phyloP scores from a whole-genome alignment of 2,113 vertebrate species.

The Hemiprocne comata region DNA sequence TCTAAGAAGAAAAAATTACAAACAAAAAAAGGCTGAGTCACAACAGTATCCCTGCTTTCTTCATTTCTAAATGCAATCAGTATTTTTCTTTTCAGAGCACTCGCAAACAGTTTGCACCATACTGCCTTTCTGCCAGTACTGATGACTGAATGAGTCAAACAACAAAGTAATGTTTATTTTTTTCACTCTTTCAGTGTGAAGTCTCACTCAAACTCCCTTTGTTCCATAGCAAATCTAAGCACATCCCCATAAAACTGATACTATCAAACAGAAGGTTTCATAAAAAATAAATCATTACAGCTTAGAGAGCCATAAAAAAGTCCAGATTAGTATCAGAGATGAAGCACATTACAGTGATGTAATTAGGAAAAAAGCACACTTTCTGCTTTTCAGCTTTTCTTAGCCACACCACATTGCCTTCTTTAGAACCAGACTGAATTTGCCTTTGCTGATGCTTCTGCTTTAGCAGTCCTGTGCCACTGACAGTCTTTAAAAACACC shows the following conservation, averaged over 20 bases:
- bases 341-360: not conserved
- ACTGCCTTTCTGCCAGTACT: not conserved
- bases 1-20: not conserved
- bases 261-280: not conserved
- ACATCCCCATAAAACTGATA: not conserved
- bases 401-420: not conserved
- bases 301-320: not conserved
- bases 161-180: not conserved
- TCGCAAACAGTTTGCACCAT: not conserved
- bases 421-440: not conserved
- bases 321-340: not conserved
- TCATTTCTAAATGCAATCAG: not conserved
- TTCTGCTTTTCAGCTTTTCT: not conserved
- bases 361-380: not conserved
- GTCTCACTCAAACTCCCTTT: not conserved
- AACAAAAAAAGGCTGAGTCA: not conserved
- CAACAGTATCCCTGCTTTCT: not conserved
- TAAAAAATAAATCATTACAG: not conserved
- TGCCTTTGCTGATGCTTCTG: not conserved
- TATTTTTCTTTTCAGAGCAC: not conserved
- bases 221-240: not conserved
- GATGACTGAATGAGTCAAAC: not conserved
- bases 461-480: not conserved
- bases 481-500: not conserved
- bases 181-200: not conserved